Percentiles rank a stretch among this genome's conserved stretches.
Evolutionary conservation across 2,113 vertebrate genomes (phyloP).

Genomic region (Malurus elegans): DNA sequence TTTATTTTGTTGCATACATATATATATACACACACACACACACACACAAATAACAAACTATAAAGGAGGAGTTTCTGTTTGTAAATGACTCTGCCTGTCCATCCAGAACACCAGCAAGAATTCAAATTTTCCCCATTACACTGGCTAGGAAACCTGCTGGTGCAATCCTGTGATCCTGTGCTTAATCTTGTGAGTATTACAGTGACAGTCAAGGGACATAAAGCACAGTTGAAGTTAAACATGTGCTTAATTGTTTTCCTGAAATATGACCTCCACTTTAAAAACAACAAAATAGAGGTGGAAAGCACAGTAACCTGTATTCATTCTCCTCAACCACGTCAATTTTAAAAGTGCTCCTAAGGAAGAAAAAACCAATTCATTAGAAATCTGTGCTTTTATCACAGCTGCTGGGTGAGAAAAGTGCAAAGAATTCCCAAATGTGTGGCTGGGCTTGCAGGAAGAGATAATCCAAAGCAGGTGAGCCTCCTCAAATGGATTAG

Average conservation of each 20-base stretch:
- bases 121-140: not conserved
- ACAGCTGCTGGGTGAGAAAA: not conserved
- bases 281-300: not conserved
- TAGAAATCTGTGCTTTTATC: not conserved
- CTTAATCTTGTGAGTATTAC: not conserved
- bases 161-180: not conserved
- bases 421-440: not conserved
- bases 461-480: not conserved
- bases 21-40: fast-evolving
- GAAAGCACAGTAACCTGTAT: not conserved
- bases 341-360: not conserved
- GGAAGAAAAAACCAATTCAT: not conserved
- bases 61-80: not conserved
- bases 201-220: not conserved
- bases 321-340: not conserved
- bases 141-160: not conserved
- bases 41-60: not conserved
- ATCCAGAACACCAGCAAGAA: not conserved
- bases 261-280: not conserved
- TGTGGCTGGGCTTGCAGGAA: not conserved
- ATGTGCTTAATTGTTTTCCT: not conserved
- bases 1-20: not conserved
- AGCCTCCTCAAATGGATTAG: not conserved
- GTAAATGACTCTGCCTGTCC: not conserved
- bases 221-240: not conserved